Base-by-base conservation (phyloP, 2,113 vertebrate species). In the Lathamus discolor region DNA sequence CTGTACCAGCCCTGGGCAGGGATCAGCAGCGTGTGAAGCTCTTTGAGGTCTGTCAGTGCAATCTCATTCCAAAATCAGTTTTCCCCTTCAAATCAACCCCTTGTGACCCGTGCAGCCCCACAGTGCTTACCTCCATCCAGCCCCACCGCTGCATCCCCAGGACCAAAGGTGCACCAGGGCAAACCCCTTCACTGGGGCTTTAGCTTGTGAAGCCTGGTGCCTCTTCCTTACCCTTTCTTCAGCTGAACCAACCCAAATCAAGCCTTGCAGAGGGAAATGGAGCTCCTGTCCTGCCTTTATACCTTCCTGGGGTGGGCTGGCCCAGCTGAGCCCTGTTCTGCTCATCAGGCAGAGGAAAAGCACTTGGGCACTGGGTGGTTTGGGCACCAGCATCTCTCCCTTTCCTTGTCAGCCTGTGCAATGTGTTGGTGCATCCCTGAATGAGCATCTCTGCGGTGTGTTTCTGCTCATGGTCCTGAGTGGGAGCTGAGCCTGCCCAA, bases 241-340 rank as follows among this genome's bases (percentile, higher is more conserved):
- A 6, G 3, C 18, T 28, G 19, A 68, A 64, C 10, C 20, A 29
- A 13, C 39, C 59, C 23, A 11, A 66, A 23, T 13, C 18, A 18
- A 78, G 27, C 72, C 11, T 11, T 8, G 1, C 64, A 17, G 16
- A 17, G 4, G 1, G 8, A 17, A 31, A 4, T 0, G 0, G 5
- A 9, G 2, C 5, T 29, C 10, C 2, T 39, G 20, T 17, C 51
- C 57, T 37, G 35, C 12, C 23, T 79, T 83, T 85, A 4, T 5
- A 22, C 17, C 17, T 28, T 16, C 57, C 31, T 8, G 19, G 46
- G 29, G 17, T 35, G 16, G 82, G 68, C 39, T 29, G 43, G 17
- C 12, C 15, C 88, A 64, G 79, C 37, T n/a, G 64, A 43, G 17
- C 85, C 37, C 46, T 1, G 7, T 66, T 33, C 48, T 4, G 1